A percentile compares a stretch with the other conserved stretches of the same genome.
Evolutionary conservation across 2,113 vertebrate genomes (phyloP).

Genomic region (Oryzias javanicus): DNA sequence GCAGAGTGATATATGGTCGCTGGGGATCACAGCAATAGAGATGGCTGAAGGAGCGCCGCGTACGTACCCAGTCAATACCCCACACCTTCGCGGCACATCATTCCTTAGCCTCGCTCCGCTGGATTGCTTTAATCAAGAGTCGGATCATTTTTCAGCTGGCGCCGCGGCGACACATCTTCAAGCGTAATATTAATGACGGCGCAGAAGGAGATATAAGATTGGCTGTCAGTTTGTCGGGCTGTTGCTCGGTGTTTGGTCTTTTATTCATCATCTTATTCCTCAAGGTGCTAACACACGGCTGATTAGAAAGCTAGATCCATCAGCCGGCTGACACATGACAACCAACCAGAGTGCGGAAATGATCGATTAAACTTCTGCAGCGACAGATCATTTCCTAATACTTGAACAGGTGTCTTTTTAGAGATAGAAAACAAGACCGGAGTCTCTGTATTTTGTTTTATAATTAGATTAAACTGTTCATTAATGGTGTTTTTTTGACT

Average conservation of each 20-base stretch:
- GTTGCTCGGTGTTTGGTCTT: conserved; percentile 4
- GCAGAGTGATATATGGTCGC: conserved; percentile 79
- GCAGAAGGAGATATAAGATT: conserved; percentile 18
- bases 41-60: conserved; percentile 80
- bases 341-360: neutral
- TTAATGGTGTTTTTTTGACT: no score
- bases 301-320: neutral
- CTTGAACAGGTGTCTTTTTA: neutral
- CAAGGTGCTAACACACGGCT: conserved; percentile 2
- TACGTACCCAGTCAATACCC: conserved; percentile 52
- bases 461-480: no score
- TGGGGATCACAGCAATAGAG: conserved; percentile 78
- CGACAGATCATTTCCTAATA: neutral
- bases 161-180: conserved; percentile 5
- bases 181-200: conserved; percentile 22
- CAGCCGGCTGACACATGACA: neutral
- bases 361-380: neutral
- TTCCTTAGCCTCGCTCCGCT: neutral
- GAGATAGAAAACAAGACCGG: no score
- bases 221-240: conserved; percentile 14
- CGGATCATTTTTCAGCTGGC: conserved; percentile 23
- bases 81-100: conserved; percentile 22
- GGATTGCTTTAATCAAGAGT: conserved; percentile 16
- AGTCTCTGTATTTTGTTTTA: no score
- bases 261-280: conserved; percentile 6